These are phyloP conservation scores for Hypomecis punctinalis DNA, from an alignment of 2,888 invertebrate species.

Conservation along the genomic window DNA sequence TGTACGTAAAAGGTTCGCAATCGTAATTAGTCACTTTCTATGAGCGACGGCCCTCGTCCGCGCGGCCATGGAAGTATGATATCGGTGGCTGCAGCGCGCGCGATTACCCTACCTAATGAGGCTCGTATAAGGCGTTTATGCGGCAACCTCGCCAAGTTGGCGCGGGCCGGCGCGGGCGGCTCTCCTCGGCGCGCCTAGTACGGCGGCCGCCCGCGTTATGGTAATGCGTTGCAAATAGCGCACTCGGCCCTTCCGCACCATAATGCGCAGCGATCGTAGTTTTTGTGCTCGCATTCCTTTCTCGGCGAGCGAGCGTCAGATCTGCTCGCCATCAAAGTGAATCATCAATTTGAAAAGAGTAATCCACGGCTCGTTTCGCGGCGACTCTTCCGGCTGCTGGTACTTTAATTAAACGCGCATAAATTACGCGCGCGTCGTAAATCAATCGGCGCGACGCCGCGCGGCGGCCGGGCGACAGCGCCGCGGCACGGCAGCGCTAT, in stretches of 20 bases:
- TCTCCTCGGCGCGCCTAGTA: conserved; percentile 20
- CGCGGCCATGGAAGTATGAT: conserved; percentile 54
- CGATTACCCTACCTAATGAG: conserved; percentile 56
- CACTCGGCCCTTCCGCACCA: conserved; percentile 33
- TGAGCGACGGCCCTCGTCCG: conserved; percentile 35
- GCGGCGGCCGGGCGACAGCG: conserved; percentile 41
- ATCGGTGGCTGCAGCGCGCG: conserved; percentile 43
- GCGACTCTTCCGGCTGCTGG: conserved; percentile 70
- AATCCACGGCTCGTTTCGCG: conserved; percentile 40
- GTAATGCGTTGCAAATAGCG: conserved; percentile 39
- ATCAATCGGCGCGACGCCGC: conserved; percentile 66
- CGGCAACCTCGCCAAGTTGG: conserved; percentile 46
- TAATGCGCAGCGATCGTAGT: conserved; percentile 16
- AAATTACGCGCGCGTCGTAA: conserved; percentile 70
- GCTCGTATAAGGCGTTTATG: conserved; percentile 53
- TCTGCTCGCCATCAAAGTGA: conserved; percentile 42
- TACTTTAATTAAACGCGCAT: conserved; percentile 80
- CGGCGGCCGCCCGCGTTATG: conserved; percentile 33
- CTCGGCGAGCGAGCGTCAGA: conserved; percentile 15
- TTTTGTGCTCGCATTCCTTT: conserved; percentile 27
- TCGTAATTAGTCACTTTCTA: conserved; percentile 25
- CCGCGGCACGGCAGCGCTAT: conserved; percentile 46
- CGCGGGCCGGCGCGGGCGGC: conserved; percentile 15
- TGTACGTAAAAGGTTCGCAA: conserved; percentile 1
- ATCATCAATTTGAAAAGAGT: conserved; percentile 41